Percentiles rank a stretch among this genome's conserved stretches.
phyloP scores from a whole-genome alignment of 1,140 invertebrate genomes.

The Epicauta chinensis region DNA sequence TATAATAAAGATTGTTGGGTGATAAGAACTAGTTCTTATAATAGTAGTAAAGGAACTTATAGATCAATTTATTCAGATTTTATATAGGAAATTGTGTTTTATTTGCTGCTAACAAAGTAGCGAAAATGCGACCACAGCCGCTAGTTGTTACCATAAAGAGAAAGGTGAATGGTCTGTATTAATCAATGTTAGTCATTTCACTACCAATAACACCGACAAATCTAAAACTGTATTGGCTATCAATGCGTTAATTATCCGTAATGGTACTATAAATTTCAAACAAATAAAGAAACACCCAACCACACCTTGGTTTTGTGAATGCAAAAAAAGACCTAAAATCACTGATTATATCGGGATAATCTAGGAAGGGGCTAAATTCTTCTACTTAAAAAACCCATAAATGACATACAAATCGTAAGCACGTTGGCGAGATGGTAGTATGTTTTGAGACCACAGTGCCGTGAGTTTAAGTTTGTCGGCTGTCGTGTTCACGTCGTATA shows the following conservation, averaged over 20 bases:
- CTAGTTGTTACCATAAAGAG: conserved; percentile 13
- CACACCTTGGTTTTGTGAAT: too few species aligned
- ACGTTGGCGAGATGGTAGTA: conserved; percentile 10
- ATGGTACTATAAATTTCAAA: too few species aligned
- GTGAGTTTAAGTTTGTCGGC: conserved; percentile 30
- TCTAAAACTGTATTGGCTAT: conserved; percentile 4
- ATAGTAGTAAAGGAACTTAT: too few species aligned
- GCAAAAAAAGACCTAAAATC: too few species aligned
- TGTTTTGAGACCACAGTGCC: conserved; percentile 1
- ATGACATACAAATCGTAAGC: conserved; percentile 15
- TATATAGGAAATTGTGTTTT: too few species aligned
- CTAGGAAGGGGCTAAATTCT: too few species aligned
- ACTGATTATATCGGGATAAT: too few species aligned
- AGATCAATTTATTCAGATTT: too few species aligned
- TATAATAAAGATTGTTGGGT: neutral
- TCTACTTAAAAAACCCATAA: neutral
- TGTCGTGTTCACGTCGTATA: conserved; percentile 26
- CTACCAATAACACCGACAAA: conserved; percentile 11
- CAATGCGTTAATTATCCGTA: conserved; percentile 6
- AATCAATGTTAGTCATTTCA: conserved; percentile 5
- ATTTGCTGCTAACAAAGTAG: neutral
- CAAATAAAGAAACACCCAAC: too few species aligned
- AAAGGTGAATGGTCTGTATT: conserved; percentile 11
- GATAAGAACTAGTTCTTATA: neutral
- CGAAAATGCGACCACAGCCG: conserved; percentile 10